Percentiles rank a stretch among this genome's conserved stretches.
These are phyloP conservation scores for Polyploca ridens DNA, from an alignment of 2,888 invertebrate species.

Conservation along the genomic window DNA sequence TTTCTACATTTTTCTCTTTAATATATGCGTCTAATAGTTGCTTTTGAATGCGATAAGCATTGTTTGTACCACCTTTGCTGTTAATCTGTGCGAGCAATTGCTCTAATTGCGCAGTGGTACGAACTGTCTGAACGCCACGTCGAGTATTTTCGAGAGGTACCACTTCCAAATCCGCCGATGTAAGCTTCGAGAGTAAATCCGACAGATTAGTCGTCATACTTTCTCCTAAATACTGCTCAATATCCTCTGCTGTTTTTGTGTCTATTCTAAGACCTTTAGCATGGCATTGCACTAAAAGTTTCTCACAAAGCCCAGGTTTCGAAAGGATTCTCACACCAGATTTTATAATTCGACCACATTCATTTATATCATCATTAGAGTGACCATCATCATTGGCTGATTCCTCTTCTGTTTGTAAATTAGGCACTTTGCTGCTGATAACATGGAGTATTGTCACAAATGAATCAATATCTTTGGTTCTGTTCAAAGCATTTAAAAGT, in stretches of 20 bases:
- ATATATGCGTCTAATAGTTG: constrained; percentile 86
- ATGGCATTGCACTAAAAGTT: constrained; percentile 83
- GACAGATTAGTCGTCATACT: constrained; percentile 87
- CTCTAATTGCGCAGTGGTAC: constrained; percentile 80
- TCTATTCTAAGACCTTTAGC: constrained; percentile 88
- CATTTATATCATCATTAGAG: constrained; percentile 43
- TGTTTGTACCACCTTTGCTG: constrained; percentile 78
- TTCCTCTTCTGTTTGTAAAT: constrained; percentile 53
- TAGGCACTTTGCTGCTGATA: constrained; percentile 50
- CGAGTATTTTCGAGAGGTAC: constrained; percentile 53
- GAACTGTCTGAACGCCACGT: constrained; percentile 37
- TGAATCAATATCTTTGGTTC: constrained; percentile 85
- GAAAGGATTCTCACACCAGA: constrained; percentile 75
- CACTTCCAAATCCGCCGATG: constrained; percentile 85
- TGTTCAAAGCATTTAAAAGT: constrained; percentile 83
- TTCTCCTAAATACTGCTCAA: constrained; percentile 87
- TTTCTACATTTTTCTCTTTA: constrained; percentile 85
- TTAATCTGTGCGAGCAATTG: constrained; percentile 81
- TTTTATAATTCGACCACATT: constrained; percentile 83
- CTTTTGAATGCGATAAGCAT: constrained; percentile 84
- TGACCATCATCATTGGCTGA: constrained; percentile 52
- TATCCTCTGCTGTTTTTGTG: constrained; percentile 83
- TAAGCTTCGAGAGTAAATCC: constrained; percentile 85
- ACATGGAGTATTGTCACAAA: constrained; percentile 85
- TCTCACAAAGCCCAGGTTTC: constrained; percentile 74